A percentile compares a stretch with the other conserved stretches of the same genome.
phyloP scores from a whole-genome alignment of 1,140 invertebrate genomes.

The Trinorchestia longiramus region DNA sequence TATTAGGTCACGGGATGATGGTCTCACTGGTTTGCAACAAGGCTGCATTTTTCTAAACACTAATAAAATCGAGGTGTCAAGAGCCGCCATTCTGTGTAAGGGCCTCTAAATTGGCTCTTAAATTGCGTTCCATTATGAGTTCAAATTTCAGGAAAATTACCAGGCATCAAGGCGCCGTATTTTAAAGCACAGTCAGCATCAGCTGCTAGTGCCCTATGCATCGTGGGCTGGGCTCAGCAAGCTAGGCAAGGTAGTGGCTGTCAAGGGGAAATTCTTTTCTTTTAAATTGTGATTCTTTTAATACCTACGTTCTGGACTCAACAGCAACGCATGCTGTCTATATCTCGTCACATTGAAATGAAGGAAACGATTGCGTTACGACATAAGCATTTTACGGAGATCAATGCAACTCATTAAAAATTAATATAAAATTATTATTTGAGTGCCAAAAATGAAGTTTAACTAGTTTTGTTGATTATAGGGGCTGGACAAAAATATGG shows the following conservation, averaged over 20 bases:
- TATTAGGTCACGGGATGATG: neutral
- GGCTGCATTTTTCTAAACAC: neutral
- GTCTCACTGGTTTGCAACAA: neutral
- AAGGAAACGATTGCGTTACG: no score
- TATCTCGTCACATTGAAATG: neutral
- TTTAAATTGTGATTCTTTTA: neutral
- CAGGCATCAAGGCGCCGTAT: neutral
- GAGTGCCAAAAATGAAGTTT: no score
- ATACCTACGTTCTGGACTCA: neutral
- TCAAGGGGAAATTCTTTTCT: neutral
- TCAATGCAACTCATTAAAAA: no score
- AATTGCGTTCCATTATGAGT: neutral
- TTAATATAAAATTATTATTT: no score
- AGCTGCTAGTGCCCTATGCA: neutral
- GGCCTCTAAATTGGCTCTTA: neutral
- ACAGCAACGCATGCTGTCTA: neutral
- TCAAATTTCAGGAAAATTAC: neutral
- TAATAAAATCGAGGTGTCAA: neutral
- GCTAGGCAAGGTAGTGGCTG: neutral
- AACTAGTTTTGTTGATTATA: no score
- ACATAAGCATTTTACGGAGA: no score
- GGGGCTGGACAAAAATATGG: no score
- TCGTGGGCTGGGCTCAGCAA: neutral
- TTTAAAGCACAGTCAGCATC: neutral
- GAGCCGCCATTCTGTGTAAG: neutral